These are phyloP conservation scores for Eidolon dupreanum DNA, from an alignment of 2,797 vertebrate genomes.

Conservation along the genomic window DNA sequence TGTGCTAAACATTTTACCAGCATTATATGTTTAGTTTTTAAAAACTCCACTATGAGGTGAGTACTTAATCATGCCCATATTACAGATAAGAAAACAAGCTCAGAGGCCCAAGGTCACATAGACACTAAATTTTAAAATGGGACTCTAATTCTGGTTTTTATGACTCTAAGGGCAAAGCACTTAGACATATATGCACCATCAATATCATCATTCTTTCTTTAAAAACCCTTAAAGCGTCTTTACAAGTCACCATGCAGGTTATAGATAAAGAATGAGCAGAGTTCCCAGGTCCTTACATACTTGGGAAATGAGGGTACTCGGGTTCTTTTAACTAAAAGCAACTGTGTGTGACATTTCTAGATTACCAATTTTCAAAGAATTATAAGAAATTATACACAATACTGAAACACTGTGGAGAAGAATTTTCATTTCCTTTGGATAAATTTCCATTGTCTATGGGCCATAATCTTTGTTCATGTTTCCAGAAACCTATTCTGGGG, in stretches of 20 bases:
- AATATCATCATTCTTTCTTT: not conserved
- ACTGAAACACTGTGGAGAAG: not conserved
- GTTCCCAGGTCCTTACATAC: not conserved
- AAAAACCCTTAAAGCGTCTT: not conserved
- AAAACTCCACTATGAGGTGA: not conserved
- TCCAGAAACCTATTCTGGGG: conserved; percentile 73
- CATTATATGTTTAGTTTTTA: not conserved
- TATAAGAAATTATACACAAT: not conserved
- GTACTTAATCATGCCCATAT: not conserved
- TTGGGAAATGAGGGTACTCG: not conserved
- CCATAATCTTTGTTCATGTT: conserved; percentile 64
- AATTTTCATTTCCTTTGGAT: conserved; percentile 39
- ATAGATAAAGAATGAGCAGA: not conserved
- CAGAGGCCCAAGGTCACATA: not conserved
- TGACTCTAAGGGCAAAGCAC: not conserved
- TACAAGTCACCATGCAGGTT: not conserved
- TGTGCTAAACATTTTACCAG: not conserved
- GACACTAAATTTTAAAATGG: not conserved
- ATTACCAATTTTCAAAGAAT: conserved; percentile 48
- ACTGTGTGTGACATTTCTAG: conserved; percentile 1
- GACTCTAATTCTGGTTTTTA: not conserved
- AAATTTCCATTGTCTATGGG: conserved; percentile 50
- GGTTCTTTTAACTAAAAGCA: not conserved
- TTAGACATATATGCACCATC: not conserved
- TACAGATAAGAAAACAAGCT: not conserved